Percentiles rank a stretch among this genome's conserved stretches.
Evolutionary conservation across 2,113 vertebrate genomes (phyloP).

Genomic region (Circaetus gallicus): DNA sequence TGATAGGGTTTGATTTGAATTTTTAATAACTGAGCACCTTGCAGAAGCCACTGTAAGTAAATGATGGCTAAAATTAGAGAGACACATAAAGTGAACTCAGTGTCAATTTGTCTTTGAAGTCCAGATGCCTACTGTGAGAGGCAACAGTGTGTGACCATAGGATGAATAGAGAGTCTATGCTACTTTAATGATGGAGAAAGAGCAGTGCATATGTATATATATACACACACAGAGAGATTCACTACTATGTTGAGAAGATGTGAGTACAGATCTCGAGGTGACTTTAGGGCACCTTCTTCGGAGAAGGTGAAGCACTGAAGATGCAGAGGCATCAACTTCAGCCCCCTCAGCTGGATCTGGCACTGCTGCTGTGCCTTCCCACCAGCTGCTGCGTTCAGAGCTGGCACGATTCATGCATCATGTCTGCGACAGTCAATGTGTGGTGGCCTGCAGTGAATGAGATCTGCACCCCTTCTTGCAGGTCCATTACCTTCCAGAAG

Average conservation of each 20-base stretch:
- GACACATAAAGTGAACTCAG: not conserved
- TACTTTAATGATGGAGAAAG: not conserved
- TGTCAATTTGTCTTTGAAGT: not conserved
- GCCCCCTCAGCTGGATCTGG: not conserved
- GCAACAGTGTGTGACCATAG: not conserved
- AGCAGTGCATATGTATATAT: not conserved
- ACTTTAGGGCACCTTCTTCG: not conserved
- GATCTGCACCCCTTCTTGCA: not conserved
- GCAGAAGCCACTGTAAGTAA: not conserved
- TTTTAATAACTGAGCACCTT: conserved; percentile 8
- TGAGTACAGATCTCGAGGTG: not conserved
- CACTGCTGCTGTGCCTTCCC: not conserved
- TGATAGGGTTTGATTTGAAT: not conserved
- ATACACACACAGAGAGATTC: not conserved
- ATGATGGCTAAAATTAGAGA: not conserved
- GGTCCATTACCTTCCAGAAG: not conserved
- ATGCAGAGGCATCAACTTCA: not conserved
- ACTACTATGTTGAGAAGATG: not conserved
- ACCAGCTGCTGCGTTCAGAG: not conserved
- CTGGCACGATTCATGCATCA: fast-evolving
- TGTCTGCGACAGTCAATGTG: not conserved
- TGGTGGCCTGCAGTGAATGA: not conserved
- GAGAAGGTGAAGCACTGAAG: not conserved
- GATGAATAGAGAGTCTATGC: not conserved
- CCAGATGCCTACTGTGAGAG: not conserved